Conservation (phyloP, 1,140 invertebrate genomes). For the Papilio helenus region DNA sequence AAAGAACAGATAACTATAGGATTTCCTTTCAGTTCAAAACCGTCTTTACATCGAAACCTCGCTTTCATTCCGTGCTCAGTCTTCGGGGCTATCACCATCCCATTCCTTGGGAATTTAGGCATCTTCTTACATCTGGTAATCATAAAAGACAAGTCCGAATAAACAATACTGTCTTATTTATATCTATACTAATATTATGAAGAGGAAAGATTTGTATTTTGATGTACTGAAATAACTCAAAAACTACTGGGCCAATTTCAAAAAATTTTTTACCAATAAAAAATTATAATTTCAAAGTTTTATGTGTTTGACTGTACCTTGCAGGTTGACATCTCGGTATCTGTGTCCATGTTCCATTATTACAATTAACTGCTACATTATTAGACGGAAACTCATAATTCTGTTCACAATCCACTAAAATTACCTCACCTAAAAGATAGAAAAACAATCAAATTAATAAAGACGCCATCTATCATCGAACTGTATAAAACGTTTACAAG, state of each 20-base stretch:
- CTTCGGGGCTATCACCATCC: slow-evolving; percentile 97
- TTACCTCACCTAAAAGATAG: slow-evolving; percentile 85
- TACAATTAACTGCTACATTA: slow-evolving; percentile 90
- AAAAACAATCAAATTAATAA: slow-evolving; percentile 26
- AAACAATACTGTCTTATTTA: no score
- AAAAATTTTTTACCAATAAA: no score
- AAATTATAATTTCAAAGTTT: no score
- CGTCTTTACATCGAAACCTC: slow-evolving; percentile 95
- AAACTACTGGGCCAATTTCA: no score
- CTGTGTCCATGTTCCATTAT: slow-evolving; percentile 98
- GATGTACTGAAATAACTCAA: neutral
- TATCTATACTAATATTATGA: no score
- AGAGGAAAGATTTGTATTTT: neutral
- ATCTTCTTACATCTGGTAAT: slow-evolving; percentile 91
- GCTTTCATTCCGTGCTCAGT: slow-evolving; percentile 97
- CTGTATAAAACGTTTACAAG: neutral
- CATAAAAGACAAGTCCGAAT: slow-evolving; percentile 33
- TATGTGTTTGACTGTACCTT: slow-evolving; percentile 59
- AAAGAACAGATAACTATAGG: slow-evolving; percentile 92
- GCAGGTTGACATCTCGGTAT: slow-evolving; percentile 95
- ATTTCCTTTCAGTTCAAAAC: slow-evolving; percentile 91
- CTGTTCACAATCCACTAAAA: slow-evolving; percentile 93
- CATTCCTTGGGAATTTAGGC: slow-evolving; percentile 93
- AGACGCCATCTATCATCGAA: neutral
- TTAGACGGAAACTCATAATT: slow-evolving; percentile 94